These are phyloP conservation scores for Ericerus pela DNA, from an alignment of 1,140 invertebrate genomes.

Conservation along the genomic window DNA sequence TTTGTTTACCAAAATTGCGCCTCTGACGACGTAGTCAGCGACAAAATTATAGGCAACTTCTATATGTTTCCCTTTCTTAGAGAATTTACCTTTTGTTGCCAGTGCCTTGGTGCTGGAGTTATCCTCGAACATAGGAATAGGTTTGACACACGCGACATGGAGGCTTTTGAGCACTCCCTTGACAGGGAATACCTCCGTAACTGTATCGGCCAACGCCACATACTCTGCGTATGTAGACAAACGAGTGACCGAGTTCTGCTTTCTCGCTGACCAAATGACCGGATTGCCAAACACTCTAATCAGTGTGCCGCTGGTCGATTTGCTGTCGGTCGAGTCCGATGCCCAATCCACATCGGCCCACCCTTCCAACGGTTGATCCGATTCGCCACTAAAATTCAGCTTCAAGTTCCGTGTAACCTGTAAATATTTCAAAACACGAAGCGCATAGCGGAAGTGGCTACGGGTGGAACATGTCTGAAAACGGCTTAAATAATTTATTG, in stretches of 20 bases:
- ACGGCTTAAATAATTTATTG: slow-evolving; percentile 24
- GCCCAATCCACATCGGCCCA: slow-evolving; percentile 19
- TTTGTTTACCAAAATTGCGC: too few species aligned
- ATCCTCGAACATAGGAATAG: too few species aligned
- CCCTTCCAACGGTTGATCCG: slow-evolving; percentile 15
- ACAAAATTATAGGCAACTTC: too few species aligned
- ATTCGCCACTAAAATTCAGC: slow-evolving; percentile 5
- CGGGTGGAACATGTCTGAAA: slow-evolving; percentile 21
- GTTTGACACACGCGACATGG: too few species aligned
- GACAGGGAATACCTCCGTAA: too few species aligned
- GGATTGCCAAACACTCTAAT: slow-evolving; percentile 17
- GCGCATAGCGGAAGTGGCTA: slow-evolving; percentile 21
- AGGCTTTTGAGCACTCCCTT: too few species aligned
- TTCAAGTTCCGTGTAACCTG: slow-evolving; percentile 17
- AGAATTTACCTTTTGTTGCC: too few species aligned
- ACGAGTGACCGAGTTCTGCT: slow-evolving; percentile 21
- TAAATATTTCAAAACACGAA: slow-evolving; percentile 26
- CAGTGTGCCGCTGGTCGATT: slow-evolving; percentile 23
- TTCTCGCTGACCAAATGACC: slow-evolving; percentile 21
- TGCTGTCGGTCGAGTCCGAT: slow-evolving; percentile 22
- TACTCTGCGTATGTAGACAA: slow-evolving; percentile 26
- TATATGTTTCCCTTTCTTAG: too few species aligned
- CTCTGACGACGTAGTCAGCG: too few species aligned
- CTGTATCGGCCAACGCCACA: slow-evolving; percentile 22
- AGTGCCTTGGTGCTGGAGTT: too few species aligned